A percentile compares a stretch with the other conserved stretches of the same genome.
Evolutionary conservation across 1,140 invertebrate species (phyloP).

Genomic region (Dendroctonus ponderosae): DNA sequence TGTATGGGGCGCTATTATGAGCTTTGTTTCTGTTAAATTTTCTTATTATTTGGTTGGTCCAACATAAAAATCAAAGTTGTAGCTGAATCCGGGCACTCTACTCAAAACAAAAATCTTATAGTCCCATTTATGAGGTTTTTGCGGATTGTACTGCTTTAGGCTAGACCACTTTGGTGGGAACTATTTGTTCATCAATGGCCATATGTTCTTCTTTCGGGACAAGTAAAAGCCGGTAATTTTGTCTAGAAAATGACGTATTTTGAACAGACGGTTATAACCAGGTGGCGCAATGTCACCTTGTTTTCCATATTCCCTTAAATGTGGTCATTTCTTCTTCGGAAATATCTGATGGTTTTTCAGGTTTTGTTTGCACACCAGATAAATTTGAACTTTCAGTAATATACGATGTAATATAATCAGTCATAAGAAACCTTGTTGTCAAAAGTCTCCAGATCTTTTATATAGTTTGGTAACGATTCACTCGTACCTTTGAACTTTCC

Average conservation of each 20-base stretch:
- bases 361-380: too few species aligned
- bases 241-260: conserved; percentile 40
- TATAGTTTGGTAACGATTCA: too few species aligned
- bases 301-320: conserved; percentile 1
- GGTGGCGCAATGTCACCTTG: background rate
- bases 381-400: too few species aligned
- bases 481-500: too few species aligned
- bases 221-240: conserved; percentile 39
- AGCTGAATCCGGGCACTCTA: conserved; percentile 45
- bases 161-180: conserved; percentile 48
- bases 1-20: too few species aligned
- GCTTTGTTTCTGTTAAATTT: background rate
- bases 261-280: conserved; percentile 33
- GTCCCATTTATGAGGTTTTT: conserved; percentile 52
- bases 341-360: too few species aligned
- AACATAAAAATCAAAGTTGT: conserved; percentile 49
- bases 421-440: too few species aligned
- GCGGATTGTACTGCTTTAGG: conserved; percentile 51
- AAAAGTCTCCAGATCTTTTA: too few species aligned
- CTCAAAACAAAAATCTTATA: conserved; percentile 50
- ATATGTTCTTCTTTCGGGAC: too few species aligned
- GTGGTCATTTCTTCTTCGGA: too few species aligned
- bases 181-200: conserved; percentile 48
- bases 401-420: too few species aligned
- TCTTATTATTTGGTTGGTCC: conserved; percentile 37